Evolutionary conservation across 2,113 vertebrate genomes (phyloP), one percentile per base, ranked within the genome.

Genomic region (Phocoena sinus): DNA sequence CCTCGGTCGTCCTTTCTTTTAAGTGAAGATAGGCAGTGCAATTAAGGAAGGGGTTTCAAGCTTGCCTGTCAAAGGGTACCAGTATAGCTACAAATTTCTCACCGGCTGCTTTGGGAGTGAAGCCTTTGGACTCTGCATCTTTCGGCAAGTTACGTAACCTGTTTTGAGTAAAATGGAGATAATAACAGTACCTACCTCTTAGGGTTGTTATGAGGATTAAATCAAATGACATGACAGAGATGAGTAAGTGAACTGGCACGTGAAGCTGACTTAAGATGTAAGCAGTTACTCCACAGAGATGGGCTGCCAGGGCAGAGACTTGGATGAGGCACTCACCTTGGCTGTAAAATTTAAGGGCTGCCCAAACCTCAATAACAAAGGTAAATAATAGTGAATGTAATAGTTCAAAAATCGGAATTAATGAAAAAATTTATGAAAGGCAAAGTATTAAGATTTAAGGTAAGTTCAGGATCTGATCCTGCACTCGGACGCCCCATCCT

Each of bases 401-500:
- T 80, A 73, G 21, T 41, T 83, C 44, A 50, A 60, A 70, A 84
- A 20, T 15, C 25, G 47, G 20, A 83, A 36, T 70, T 62, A 38
- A 21, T 26, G 8, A 33, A 63, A 60, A 80, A 4, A 18, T 68
- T 80, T 33, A 31, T 38, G n/a, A 9, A 44, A 20, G 38, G 44
- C 11, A 83, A 44, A 82, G 62, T 68, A 21, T 14, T 14, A 50
- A 50, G 41, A 76, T 21, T 88, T 71, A 58, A 58, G 65, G 38
- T 76, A 10, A 36, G 33, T 21, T 47, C 15, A 8, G 56, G 11
- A 38, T 65, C 53, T 8, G 10, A 38, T 13, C 8, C 14, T 71
- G 25, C 23, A 5, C 47, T 44, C 13, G 25, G 6, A 7, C 0
- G 2, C 8, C 80, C 1, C 2, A 58, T 9, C 23, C 63, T 79